Conservation (phyloP, 2,797 vertebrate genomes). For the Setipinna tenuifilis region DNA sequence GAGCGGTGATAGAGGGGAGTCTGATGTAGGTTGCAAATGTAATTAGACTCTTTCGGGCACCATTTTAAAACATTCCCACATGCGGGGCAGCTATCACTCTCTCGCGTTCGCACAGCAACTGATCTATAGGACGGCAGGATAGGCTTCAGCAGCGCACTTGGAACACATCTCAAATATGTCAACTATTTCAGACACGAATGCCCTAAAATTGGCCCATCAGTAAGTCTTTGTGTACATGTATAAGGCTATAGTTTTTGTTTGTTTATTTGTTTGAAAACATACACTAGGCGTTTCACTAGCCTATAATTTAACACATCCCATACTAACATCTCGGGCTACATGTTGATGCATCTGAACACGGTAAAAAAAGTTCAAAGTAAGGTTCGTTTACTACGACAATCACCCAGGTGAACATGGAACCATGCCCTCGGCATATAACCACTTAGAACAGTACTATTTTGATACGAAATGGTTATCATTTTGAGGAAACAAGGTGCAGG, state of each 20-base stretch:
- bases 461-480: background rate
- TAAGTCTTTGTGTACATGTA: background rate
- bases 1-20: conserved; percentile 74
- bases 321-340: background rate
- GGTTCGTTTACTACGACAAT: background rate
- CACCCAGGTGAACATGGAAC: background rate
- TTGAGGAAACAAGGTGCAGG: background rate
- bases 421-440: background rate
- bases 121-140: conserved; percentile 40
- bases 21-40: conserved; percentile 84
- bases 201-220: background rate
- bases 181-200: background rate
- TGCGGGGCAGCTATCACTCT: conserved; percentile 54
- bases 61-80: conserved; percentile 79
- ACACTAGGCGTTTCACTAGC: background rate
- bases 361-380: background rate
- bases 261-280: background rate
- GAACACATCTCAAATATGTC: background rate
- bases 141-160: conserved; percentile 34
- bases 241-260: background rate
- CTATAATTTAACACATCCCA: background rate
- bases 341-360: background rate
- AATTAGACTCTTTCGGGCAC: conserved; percentile 82
- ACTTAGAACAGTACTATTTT: background rate
- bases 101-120: conserved; percentile 10